phyloP scores from a whole-genome alignment of 2,888 invertebrate genomes.

The Cheilosia vulpina region DNA sequence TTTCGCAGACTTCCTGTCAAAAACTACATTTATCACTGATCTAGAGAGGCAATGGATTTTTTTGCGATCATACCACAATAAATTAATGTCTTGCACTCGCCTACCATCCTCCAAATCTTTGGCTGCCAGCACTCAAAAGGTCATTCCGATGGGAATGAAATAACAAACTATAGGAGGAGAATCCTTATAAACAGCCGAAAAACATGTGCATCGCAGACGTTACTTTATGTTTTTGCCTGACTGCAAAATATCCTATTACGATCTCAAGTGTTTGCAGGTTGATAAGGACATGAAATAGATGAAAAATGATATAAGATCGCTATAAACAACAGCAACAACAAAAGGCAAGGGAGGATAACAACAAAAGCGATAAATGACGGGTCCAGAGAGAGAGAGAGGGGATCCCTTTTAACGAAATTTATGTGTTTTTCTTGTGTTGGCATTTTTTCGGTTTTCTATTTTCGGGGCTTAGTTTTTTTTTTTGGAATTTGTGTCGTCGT shows the following conservation, averaged over 20 bases:
- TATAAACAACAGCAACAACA: constrained; percentile 57
- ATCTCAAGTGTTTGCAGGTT: constrained; percentile 74
- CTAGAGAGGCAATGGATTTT: constrained; percentile 1
- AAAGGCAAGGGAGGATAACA: constrained; percentile 34
- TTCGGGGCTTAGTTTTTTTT: constrained; percentile 26
- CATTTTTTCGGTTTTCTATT: constrained; percentile 25
- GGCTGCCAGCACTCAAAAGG: constrained; percentile 53
- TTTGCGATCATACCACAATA: constrained; percentile 67
- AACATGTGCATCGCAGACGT: constrained; percentile 64
- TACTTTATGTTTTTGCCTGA: constrained; percentile 40
- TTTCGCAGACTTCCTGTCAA: constrained; percentile 36
- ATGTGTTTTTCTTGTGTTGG: constrained; percentile 30
- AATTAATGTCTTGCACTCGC: constrained; percentile 55
- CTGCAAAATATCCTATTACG: constrained; percentile 74
- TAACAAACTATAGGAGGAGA: constrained; percentile 32
- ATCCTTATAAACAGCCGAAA: constrained; percentile 52
- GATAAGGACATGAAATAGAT: constrained; percentile 59
- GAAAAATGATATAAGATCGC: constrained; percentile 71
- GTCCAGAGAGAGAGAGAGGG: constrained; percentile 30
- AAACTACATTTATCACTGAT: background rate
- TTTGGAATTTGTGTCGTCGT: constrained; percentile 39
- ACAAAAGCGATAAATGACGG: constrained; percentile 58
- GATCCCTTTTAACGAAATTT: constrained; percentile 48
- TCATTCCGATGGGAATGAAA: constrained; percentile 66
- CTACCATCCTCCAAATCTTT: constrained; percentile 53